Conservation (phyloP, 2,797 vertebrate genomes). For the Echeneis naucrates region DNA sequence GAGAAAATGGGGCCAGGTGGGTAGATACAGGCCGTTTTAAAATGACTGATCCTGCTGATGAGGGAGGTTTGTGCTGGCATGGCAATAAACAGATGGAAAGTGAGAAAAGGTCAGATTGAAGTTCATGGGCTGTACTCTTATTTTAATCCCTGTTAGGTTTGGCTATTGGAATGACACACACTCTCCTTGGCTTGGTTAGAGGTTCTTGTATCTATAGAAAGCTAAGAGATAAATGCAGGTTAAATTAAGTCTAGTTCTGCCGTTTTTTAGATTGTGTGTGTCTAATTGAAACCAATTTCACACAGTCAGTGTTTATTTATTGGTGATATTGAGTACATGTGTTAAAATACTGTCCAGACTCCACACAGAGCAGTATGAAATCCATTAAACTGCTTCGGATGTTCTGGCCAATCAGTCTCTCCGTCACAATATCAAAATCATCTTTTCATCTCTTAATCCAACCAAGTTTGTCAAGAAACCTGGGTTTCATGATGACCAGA, state of each 20-base stretch:
- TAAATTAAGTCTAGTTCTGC: background rate
- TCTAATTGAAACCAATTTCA: too few relatives aligned
- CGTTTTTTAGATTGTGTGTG: background rate
- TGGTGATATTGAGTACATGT: background rate
- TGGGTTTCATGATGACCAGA: background rate
- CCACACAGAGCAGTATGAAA: background rate
- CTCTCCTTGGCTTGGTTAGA: background rate
- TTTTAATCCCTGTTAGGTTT: slow-evolving; percentile 18
- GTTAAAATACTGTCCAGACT: background rate
- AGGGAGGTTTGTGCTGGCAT: slow-evolving; percentile 55
- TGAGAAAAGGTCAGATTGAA: background rate
- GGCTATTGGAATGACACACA: slow-evolving; percentile 16
- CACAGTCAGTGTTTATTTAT: background rate
- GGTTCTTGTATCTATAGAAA: background rate
- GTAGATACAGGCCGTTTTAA: background rate
- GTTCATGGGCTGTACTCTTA: background rate
- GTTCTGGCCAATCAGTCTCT: too few relatives aligned
- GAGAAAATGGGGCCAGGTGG: slow-evolving; percentile 16
- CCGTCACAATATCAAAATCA: too few relatives aligned
- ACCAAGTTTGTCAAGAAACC: too few relatives aligned
- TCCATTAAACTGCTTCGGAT: background rate
- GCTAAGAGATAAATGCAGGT: background rate
- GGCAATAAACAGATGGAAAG: slow-evolving; percentile 38
- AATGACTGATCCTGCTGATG: background rate
- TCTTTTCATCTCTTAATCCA: too few relatives aligned